Conservation (phyloP, 2,113 vertebrate genomes). For the Falco punctatus region DNA sequence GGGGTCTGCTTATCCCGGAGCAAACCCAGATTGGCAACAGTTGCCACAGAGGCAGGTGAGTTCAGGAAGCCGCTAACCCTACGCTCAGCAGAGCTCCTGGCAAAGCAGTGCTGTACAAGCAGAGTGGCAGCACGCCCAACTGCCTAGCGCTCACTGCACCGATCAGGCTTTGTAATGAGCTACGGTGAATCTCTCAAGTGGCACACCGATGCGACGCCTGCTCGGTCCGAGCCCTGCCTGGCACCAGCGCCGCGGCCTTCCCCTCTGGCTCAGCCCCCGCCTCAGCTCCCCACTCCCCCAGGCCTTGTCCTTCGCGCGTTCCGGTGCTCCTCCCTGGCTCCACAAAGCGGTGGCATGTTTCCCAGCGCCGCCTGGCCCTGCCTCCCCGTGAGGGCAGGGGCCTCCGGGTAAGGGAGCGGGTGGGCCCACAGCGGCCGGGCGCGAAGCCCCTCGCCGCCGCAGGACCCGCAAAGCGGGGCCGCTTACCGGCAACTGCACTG, state of each 20-base stretch:
- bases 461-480: too few species aligned
- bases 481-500: neutral
- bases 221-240: neutral
- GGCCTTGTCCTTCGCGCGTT: fast-evolving
- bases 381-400: neutral
- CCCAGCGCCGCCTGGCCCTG: neutral
- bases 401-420: too few species aligned
- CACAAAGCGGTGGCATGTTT: fast-evolving
- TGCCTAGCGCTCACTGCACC: fast-evolving
- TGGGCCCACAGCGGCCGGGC: too few species aligned
- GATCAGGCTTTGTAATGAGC: fast-evolving
- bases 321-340: neutral
- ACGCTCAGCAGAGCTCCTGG: neutral
- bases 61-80: neutral
- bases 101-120: neutral
- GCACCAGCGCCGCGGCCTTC: neutral
- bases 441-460: fast-evolving
- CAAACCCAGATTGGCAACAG: fast-evolving
- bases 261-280: fast-evolving
- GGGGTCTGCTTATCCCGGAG: neutral
- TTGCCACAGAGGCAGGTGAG: neutral
- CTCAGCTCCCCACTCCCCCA: fast-evolving
- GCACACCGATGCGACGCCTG: fast-evolving
- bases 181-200: fast-evolving
- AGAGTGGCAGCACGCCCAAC: neutral